phyloP scores from a whole-genome alignment of 2,797 vertebrate genomes.

The Chlorospingus semifuscus region DNA sequence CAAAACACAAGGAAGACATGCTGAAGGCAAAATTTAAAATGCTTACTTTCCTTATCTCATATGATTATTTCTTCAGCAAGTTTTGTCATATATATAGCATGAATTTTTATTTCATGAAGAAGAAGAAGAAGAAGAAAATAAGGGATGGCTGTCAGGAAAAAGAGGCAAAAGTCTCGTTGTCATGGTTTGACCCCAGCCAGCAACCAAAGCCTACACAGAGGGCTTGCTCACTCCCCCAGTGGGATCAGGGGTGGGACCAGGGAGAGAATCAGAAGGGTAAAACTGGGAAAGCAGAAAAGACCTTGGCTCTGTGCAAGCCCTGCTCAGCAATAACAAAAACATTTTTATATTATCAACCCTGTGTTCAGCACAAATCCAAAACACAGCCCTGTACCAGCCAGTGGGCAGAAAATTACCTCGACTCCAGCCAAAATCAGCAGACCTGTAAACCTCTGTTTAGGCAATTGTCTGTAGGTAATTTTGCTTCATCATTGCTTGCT shows the following conservation, averaged over 20 bases:
- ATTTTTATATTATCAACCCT: neutral
- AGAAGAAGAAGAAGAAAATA: neutral
- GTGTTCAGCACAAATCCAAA: neutral
- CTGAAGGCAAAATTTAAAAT: neutral
- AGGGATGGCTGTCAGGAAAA: neutral
- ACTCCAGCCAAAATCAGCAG: neutral
- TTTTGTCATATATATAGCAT: neutral
- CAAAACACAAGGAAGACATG: neutral
- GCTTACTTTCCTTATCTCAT: neutral
- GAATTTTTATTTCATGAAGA: neutral
- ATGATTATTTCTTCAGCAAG: neutral
- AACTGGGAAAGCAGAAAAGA: neutral
- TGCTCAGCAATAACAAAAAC: neutral
- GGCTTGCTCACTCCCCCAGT: rapidly evolving
- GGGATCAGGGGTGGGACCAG: neutral
- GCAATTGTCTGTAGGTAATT: rapidly evolving
- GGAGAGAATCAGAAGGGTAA: neutral
- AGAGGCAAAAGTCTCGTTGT: neutral
- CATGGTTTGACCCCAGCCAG: neutral
- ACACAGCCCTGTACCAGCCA: neutral
- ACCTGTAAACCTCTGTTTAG: neutral
- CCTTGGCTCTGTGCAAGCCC: neutral
- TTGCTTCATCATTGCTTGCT: neutral
- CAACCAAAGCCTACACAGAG: neutral
- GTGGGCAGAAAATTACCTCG: neutral